Evolutionary conservation across 2,888 invertebrate species (phyloP), one percentile per base, ranked within the genome.

Genomic region (Dicyrtoma fusca): DNA sequence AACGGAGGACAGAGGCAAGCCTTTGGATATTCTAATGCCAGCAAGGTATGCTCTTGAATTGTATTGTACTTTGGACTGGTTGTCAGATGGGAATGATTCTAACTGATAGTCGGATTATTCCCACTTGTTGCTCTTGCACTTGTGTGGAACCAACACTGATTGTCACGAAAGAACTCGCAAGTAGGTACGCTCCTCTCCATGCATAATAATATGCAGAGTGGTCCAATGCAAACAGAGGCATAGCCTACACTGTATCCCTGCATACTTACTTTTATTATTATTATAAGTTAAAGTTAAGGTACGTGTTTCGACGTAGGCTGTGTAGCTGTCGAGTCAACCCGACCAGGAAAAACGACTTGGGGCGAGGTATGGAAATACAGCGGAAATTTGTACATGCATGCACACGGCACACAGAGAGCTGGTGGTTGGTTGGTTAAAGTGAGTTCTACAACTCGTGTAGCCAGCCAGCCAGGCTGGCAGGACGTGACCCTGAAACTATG

Each of bases 401-500:
- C 34, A 34, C 34, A 34, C 34, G 34, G 34, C 34, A 34, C 34
- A 34, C 4, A 34, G 34, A 34, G 34, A 34, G 53, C 17, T 61
- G 61, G 34, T 61, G 13, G 61, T 61, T 25, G 25, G 25, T 34
- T 34, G 11, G 61, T n/a, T n/a, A n/a, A n/a, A n/a, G n/a, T 61
- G n/a, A 42, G 61, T 34, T 42, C 42, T 42, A 49, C n/a, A 49
- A 49, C 34, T 34, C 34, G 34, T 34, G 34, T 34, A 34, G 34
- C 8, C 34, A 34, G 34, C 34, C 34, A 34, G 51, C 65, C 51
- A 53, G 65, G 65, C 65, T 65, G 65, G 65, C 51, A 61, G 65
- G 59, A 74, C 49, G 63, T 76, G 76, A 74, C 76, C 76, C 72
- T 76, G 76, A 74, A 72, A 65, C 69, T 74, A 76, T 74, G 76